Percentiles rank a stretch among this genome's conserved stretches.
phyloP scores from a whole-genome alignment of 2,113 vertebrate genomes.

The Hyaena hyaena region DNA sequence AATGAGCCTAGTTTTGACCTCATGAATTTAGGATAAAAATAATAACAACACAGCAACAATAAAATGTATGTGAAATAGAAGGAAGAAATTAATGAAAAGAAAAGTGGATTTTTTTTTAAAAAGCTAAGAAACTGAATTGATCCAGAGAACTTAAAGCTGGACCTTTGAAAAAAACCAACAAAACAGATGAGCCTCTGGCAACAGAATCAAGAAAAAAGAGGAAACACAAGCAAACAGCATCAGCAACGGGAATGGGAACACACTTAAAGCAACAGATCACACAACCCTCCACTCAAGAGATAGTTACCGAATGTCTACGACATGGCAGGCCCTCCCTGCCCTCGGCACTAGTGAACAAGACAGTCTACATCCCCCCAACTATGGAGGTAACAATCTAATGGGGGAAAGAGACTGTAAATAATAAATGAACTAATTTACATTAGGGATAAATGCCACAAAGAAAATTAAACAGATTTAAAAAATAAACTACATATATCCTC shows the following conservation, averaged over 20 bases:
- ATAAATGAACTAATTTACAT: background rate
- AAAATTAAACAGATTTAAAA: background rate
- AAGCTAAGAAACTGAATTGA: background rate
- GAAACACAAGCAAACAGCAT: background rate
- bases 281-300: background rate
- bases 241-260: background rate
- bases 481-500: background rate
- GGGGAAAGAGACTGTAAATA: background rate
- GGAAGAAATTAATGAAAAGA: background rate
- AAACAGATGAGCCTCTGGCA: background rate
- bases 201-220: background rate
- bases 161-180: background rate
- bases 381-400: background rate
- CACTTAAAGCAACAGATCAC: background rate
- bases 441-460: background rate
- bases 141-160: background rate
- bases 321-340: background rate
- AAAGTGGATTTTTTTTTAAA: background rate
- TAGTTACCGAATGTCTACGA: background rate
- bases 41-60: background rate
- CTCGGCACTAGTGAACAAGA: background rate
- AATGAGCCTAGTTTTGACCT: background rate
- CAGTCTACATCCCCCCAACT: background rate
- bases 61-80: background rate
- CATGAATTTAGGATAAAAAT: constrained; percentile 3